Evolutionary conservation across 2,113 vertebrate species (phyloP), one percentile per base, ranked within the genome.

Genomic region (Vimba vimba): DNA sequence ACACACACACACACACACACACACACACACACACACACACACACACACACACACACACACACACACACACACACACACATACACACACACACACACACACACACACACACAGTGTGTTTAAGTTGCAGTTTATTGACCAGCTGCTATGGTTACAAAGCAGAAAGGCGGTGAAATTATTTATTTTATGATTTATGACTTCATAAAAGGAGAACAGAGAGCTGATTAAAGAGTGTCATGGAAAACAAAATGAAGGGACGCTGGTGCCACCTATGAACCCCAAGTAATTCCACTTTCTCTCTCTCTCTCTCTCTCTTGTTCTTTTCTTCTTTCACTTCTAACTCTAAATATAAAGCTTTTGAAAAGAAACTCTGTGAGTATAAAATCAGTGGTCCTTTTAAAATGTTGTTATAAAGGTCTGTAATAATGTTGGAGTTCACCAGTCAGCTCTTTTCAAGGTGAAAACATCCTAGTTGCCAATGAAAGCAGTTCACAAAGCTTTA

Each of bases 181-280:
- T n/a, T n/a, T n/a, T n/a, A 80, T 80, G 15, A 64, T 80, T 80
- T 64, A 64, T 64, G 78, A 80, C 78, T 45, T 80, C n/a, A 47
- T 80, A 45, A 64, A 80, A 64, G 10, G 57, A 62, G n/a, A 80
- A 17, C 13, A 80, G 78, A 80, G 23, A 62, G 33, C 5, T 60
- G 33, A 62, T 80, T 64, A 64, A 64, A 50, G 69, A 64, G 59
- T 47, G 77, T 79, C 55, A 80, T 62, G 59, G 78, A 80, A 64
- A 79, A 79, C 55, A 64, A 47, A 39, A 80, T 80, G 23, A 80
- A 80, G 21, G n/a, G 78, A 23, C 0, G 12, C 52, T 60, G 36
- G 78, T 62, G 57, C 59, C 59, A 47, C 59, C n/a, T 30, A 25
- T 60, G 23, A 62, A 79, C 55, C 55, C 52, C 52, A 59, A 59